A percentile compares a stretch with the other conserved stretches of the same genome.
These are phyloP conservation scores for Cervus canadensis DNA, from an alignment of 2,113 vertebrate species.

Conservation along the genomic window DNA sequence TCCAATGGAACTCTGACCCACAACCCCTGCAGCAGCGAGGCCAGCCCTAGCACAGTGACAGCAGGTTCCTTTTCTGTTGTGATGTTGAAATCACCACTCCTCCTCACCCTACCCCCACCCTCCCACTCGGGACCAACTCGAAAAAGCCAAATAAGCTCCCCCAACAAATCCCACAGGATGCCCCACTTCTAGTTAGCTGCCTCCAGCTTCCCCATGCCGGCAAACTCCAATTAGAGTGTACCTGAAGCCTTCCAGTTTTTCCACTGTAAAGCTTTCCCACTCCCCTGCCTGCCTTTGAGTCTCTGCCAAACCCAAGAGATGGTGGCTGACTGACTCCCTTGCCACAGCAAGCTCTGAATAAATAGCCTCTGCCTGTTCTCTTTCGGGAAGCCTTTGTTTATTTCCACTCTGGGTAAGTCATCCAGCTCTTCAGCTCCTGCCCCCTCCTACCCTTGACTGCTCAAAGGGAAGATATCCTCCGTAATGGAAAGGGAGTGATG, in stretches of 20 bases:
- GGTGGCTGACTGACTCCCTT: neutral
- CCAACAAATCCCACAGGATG: neutral
- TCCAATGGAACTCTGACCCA: neutral
- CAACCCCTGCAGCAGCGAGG: neutral
- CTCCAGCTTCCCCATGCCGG: neutral
- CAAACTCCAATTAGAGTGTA: neutral
- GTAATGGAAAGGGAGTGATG: constrained; percentile 27
- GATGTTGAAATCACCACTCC: neutral
- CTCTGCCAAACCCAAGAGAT: neutral
- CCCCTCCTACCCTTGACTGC: neutral
- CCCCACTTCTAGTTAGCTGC: neutral
- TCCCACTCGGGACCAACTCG: neutral
- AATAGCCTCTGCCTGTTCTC: neutral
- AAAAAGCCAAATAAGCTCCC: constrained; percentile 7
- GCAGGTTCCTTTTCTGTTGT: neutral
- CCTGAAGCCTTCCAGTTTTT: neutral
- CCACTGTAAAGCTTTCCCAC: neutral
- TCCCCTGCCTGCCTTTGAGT: neutral
- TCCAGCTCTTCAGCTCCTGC: neutral
- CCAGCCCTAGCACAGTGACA: neutral
- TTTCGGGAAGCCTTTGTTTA: neutral
- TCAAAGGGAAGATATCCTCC: constrained; percentile 41
- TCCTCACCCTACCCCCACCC: neutral
- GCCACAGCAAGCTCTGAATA: neutral
- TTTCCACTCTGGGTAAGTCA: neutral